Evolutionary conservation across 1,140 invertebrate genomes (phyloP).

Genomic region (Cheumatopsyche charites): DNA sequence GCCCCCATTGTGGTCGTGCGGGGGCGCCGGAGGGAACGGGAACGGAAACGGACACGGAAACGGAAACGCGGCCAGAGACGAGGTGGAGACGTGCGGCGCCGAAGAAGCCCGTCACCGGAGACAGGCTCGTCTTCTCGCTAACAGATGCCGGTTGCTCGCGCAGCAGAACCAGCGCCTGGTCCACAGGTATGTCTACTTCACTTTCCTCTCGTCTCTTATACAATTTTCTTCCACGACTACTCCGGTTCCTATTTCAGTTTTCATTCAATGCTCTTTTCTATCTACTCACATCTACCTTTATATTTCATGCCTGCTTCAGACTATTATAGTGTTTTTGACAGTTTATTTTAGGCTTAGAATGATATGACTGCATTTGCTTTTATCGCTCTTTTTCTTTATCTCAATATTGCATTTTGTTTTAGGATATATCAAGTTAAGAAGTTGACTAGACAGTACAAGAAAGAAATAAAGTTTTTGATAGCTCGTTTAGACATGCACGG

Average conservation of each 20-base stretch:
- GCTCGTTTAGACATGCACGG: conserved; percentile 61
- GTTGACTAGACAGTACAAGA: conserved; percentile 62
- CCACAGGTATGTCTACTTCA: conserved; percentile 64
- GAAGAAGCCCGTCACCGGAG: conserved; percentile 65
- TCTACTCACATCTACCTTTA: no score
- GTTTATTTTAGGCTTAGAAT: no score
- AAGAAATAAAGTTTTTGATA: conserved; percentile 63
- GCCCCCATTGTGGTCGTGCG: conserved; percentile 5
- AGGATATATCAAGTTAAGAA: conserved; percentile 67
- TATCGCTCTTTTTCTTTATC: background rate
- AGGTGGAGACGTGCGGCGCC: conserved; percentile 50
- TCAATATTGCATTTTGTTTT: conserved; percentile 47
- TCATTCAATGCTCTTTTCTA: background rate
- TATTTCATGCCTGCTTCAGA: no score
- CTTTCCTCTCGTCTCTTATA: no score
- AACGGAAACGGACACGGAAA: background rate
- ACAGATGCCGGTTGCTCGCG: conserved; percentile 69
- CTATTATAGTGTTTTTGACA: no score
- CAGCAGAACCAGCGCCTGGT: conserved; percentile 70
- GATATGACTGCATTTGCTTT: background rate
- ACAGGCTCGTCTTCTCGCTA: conserved; percentile 67
- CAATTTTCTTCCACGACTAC: no score
- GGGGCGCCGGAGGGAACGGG: background rate
- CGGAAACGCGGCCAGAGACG: background rate
- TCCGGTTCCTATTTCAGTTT: no score